Base-by-base conservation (phyloP, 2,888 invertebrate genomes). In the Amphipoea lucens region DNA sequence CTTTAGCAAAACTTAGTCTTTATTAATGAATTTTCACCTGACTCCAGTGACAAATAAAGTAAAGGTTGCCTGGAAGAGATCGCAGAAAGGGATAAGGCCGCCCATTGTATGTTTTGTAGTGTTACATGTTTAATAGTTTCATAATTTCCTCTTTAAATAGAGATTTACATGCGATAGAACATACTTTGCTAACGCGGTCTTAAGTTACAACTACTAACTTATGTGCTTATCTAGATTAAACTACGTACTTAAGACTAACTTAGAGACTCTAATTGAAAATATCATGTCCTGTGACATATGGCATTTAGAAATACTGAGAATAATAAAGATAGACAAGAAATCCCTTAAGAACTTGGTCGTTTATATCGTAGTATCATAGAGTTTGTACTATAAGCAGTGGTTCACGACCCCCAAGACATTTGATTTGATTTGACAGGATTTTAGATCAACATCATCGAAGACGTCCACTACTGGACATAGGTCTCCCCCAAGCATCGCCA, bases 171-270 rank as follows among this genome's bases (percentile, higher is more conserved):
- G 29, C 60, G 70, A 85, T 74, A 65, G 54, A 29, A 71, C 36
- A 72, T 20, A 69, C 63, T 72, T 74, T 40, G 51, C 36, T 36
- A 45, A 65, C n/a, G 6, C 54, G 17, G 42, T 42, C 36, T 69
- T 69, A 75, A 66, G 75, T 81, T 69, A 81, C 68, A 72, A 70
- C n/a, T n/a, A 42, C 23, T 69, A 75, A 72, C 51, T 60, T 81
- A 75, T 23, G 57, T 48, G 42, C 45, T 75, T 83, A 73, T 83
- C 54, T 66, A 81, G 72, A 81, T 76, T 40, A 68, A 72, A 42
- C 29, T 23, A 81, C 29, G 29, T 54, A 69, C 68, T 74, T 72
- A 74, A 29, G 45, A 29, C 57, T 68, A 63, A 72, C 40, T 72
- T 72, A 72, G 54, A 71, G 6, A 42, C n/a, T 75, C 40, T 51